Evolutionary conservation across 2,888 invertebrate genomes (phyloP).

Genomic region (Tipula unca): DNA sequence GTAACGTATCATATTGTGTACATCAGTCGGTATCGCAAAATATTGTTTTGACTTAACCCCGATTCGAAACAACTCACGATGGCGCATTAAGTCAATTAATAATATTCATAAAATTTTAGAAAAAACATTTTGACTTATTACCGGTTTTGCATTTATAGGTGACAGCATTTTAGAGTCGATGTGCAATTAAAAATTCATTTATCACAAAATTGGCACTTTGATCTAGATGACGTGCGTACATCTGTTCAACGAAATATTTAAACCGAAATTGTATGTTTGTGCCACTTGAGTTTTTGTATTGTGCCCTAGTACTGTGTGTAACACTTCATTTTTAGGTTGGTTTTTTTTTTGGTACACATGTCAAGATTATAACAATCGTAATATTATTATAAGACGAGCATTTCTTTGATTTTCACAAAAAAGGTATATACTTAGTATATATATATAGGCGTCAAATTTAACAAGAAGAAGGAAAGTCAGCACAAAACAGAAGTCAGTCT

Average conservation of each 20-base stretch:
- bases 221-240: neutral
- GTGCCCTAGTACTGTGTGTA: neutral
- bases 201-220: neutral
- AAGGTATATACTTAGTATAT: too few species aligned
- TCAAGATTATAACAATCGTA: neutral
- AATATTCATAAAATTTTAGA: neutral
- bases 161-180: neutral
- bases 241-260: neutral
- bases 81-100: neutral
- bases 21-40: neutral
- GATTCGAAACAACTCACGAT: neutral
- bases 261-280: neutral
- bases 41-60: neutral
- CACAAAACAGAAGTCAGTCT: neutral
- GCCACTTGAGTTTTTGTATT: neutral
- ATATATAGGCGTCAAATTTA: neutral
- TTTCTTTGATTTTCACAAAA: neutral
- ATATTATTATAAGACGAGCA: neutral
- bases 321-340: too few species aligned
- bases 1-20: neutral
- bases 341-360: neutral
- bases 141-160: neutral
- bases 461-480: neutral
- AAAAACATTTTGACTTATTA: neutral
- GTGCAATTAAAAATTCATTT: neutral